These are phyloP conservation scores for Sciurus carolinensis DNA, from an alignment of 2,797 vertebrate species.

Conservation along the genomic window DNA sequence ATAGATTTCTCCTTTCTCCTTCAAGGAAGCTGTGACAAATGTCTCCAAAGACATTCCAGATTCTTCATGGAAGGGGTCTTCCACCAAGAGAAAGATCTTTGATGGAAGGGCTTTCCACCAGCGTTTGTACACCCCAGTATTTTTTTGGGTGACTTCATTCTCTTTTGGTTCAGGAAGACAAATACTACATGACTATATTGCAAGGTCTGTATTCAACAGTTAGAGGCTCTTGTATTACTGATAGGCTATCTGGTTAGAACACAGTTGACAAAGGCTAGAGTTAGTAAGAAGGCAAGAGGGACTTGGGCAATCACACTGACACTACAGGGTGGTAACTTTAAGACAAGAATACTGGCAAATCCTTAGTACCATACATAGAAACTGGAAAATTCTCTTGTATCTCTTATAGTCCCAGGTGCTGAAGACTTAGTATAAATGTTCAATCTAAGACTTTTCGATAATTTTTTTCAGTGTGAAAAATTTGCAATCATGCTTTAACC, in stretches of 20 bases:
- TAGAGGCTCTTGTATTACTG: not conserved
- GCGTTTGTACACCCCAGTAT: not conserved
- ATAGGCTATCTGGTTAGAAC: not conserved
- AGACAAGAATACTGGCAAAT: not conserved
- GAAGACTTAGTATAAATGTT: slow-evolving; percentile 36
- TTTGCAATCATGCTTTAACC: not conserved
- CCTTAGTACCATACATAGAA: not conserved
- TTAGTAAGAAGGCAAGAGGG: not conserved
- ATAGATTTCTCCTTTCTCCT: not conserved
- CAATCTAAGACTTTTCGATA: slow-evolving; percentile 22
- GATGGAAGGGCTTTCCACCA: not conserved
- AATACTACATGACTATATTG: not conserved
- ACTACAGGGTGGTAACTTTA: not conserved
- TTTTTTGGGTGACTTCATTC: slow-evolving; percentile 48
- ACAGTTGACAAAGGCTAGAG: not conserved
- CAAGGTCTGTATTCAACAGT: slow-evolving; percentile 15
- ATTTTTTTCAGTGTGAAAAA: slow-evolving; percentile 1
- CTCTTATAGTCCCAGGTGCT: not conserved
- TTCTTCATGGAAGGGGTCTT: not conserved
- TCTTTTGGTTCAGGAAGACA: slow-evolving; percentile 29
- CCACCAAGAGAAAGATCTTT: not conserved
- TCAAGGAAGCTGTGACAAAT: slow-evolving; percentile 7
- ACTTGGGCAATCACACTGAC: not conserved
- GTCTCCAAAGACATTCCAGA: not conserved
- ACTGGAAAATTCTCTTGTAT: not conserved